Evolutionary conservation across 2,113 vertebrate genomes (phyloP), one percentile per base, ranked within the genome.

Genomic region (Atlantisia rogersi): DNA sequence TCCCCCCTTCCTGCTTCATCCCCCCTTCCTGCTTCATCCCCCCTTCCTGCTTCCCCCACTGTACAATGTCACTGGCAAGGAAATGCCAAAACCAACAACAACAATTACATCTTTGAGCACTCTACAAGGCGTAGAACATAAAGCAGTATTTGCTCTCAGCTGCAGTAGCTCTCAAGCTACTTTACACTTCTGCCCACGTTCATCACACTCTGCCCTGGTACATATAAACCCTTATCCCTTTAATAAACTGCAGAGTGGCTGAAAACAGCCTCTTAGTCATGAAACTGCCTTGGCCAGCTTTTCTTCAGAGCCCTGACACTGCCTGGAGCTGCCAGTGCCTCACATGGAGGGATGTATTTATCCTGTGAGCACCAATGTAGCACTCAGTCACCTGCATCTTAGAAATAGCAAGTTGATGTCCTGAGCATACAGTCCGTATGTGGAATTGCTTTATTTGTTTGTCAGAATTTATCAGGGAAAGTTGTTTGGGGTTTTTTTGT

Each of bases 41-140:
- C n/a, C n/a, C n/a, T n/a, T n/a, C n/a, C n/a, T n/a, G 26, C 73
- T 93, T 68, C 52, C 56, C 74, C 40, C 70, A 48, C 46, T 31
- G 48, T 73, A 31, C 55, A 42, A 92, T 95, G 58, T 40, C 70
- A 48, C 39, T 4, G 1, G 31, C 46, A 70, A 69, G 19, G 28
- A 77, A 76, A 82, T 32, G 56, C 60, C 65, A 77, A 90, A 70
- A 74, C 46, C 44, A 74, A 86, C 44, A 86, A 96, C 79, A 96
- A 39, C 44, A 69, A 58, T 88, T 75, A 68, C 1, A 0, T 50
- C 29, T 69, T 52, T 55, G 50, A 77, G 69, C 44, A 50, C 74
- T 65, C 63, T 32, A 25, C 60, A 25, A 81, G 21, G 32, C 80
- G 80, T 90, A 80, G 56, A 70, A 79, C 42, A 85, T 11, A 64